phyloP scores from a whole-genome alignment of 2,113 vertebrate genomes.

The Calonectris borealis region DNA sequence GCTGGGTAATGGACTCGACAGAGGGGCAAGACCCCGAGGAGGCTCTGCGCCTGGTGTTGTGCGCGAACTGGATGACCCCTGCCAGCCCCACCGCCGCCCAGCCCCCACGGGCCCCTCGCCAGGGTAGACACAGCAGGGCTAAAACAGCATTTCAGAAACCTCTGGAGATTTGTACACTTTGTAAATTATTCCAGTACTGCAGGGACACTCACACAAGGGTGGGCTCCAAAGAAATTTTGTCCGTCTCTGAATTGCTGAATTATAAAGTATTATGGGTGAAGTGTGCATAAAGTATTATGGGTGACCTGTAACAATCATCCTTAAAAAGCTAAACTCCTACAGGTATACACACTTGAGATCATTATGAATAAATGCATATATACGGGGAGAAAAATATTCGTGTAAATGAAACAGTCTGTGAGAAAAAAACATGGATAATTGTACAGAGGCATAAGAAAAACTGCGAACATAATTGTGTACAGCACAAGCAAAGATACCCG shows the following conservation, averaged over 20 bases:
- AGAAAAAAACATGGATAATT: not conserved
- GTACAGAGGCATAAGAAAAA: not conserved
- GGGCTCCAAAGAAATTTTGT: not conserved
- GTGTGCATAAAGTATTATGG: not conserved
- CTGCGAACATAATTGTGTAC: constrained; percentile 20
- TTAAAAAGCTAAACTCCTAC: not conserved
- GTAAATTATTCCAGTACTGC: not conserved
- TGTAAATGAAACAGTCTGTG: not conserved
- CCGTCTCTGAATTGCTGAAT: not conserved
- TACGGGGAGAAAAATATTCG: not conserved
- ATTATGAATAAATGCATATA: not conserved
- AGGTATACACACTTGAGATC: not conserved
- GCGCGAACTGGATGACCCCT: not conserved
- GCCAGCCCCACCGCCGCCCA: not conserved
- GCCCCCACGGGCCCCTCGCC: accelerated
- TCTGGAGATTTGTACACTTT: not conserved
- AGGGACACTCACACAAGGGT: accelerated
- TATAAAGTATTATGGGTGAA: not conserved
- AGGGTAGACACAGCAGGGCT: accelerated
- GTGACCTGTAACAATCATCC: not conserved
- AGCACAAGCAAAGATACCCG: constrained; percentile 15
- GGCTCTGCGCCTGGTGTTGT: not conserved
- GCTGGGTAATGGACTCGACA: accelerated
- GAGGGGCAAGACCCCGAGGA: accelerated
- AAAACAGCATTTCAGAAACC: not conserved